Evolutionary conservation across 2,888 invertebrate genomes (phyloP).

Genomic region (Hemaris fuciformis): DNA sequence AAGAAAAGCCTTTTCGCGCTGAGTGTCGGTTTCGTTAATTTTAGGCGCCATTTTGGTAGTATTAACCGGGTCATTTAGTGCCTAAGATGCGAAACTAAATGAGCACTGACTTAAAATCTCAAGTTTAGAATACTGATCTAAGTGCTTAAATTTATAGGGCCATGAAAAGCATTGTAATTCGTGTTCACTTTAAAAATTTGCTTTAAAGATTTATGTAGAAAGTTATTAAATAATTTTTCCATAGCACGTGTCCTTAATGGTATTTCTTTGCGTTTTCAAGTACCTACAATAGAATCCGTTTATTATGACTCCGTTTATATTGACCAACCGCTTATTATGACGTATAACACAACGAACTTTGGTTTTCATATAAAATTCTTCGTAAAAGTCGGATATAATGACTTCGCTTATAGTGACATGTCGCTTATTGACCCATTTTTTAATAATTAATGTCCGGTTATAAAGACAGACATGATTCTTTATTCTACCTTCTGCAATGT

Average conservation of each 20-base stretch:
- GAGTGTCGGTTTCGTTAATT: neutral
- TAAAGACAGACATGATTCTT: no score
- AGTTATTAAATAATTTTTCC: neutral
- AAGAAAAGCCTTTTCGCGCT: neutral
- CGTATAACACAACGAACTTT: no score
- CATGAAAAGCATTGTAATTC: neutral
- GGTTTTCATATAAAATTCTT: no score
- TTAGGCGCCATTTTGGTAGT: neutral
- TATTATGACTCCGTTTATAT: no score
- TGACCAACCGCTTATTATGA: no score
- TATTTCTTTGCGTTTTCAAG: neutral
- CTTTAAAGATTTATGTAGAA: neutral
- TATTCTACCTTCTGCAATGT: no score
- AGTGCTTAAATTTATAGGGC: neutral
- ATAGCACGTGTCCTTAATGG: neutral
- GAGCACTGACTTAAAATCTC: neutral
- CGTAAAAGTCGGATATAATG: no score
- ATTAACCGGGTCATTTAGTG: neutral
- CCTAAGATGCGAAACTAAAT: conserved; percentile 1
- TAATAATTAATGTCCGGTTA: no score
- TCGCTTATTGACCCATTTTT: no score
- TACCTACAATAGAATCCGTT: no score
- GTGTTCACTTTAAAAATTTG: neutral
- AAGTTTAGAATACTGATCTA: neutral
- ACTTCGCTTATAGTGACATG: no score